These are phyloP conservation scores for Trilocha varians DNA, from an alignment of 2,888 invertebrate genomes.

Conservation along the genomic window DNA sequence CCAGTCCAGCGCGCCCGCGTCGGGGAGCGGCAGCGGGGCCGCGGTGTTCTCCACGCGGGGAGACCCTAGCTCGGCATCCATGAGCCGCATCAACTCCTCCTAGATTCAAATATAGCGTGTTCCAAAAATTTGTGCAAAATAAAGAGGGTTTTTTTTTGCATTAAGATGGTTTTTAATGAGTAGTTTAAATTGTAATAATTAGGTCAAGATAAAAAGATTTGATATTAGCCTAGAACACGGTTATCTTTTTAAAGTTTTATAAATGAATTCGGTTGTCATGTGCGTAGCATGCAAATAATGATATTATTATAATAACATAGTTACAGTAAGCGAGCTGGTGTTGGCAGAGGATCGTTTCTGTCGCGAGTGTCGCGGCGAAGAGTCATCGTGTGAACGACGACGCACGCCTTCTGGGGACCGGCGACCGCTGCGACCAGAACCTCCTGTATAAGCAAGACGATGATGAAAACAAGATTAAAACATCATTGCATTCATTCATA, in stretches of 20 bases:
- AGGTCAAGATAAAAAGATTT: too few relatives aligned
- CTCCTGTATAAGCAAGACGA: too few relatives aligned
- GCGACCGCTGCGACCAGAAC: conserved; percentile 59
- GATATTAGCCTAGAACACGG: too few relatives aligned
- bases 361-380: conserved; percentile 36
- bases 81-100: conserved; percentile 89
- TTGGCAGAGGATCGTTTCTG: conserved; percentile 45
- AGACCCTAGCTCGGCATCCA: conserved; percentile 81
- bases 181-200: too few relatives aligned
- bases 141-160: too few relatives aligned
- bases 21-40: conserved; percentile 73
- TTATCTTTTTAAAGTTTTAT: too few relatives aligned
- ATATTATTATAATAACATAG: conserved; percentile 8
- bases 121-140: too few relatives aligned
- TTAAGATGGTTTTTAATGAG: too few relatives aligned
- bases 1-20: conserved; percentile 84
- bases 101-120: conserved; percentile 69
- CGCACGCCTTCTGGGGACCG: conserved; percentile 44
- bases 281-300: too few relatives aligned
- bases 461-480: too few relatives aligned
- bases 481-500: too few relatives aligned
- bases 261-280: too few relatives aligned
- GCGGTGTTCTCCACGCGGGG: conserved; percentile 10
- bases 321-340: conserved; percentile 54
- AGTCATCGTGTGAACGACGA: conserved; percentile 51